Evolutionary conservation across 2,888 invertebrate genomes (phyloP).

Genomic region (Cheilosia impressa): DNA sequence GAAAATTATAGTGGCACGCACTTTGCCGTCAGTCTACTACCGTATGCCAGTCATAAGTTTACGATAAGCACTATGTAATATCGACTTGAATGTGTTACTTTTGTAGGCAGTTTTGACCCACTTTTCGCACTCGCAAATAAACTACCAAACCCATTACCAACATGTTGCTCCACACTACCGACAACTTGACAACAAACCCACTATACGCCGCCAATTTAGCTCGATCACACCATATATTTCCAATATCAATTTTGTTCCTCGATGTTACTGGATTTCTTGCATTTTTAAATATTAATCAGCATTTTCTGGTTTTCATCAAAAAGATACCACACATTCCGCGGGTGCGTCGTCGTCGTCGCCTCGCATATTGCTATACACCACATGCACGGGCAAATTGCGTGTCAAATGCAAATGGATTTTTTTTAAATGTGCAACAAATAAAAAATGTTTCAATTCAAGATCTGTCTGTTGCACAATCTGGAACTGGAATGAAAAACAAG

Average conservation of each 20-base stretch:
- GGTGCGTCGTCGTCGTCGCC: neutral
- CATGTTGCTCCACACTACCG: neutral
- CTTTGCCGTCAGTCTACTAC: neutral
- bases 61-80: conserved; percentile 8
- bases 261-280: conserved; percentile 24
- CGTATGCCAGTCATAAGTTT: conserved; percentile 5
- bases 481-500: conserved; percentile 11
- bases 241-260: conserved; percentile 55
- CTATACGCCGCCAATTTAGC: neutral
- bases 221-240: conserved; percentile 15
- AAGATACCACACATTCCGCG: conserved; percentile 30
- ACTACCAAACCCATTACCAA: conserved; percentile 24
- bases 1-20: neutral
- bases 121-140: conserved; percentile 9
- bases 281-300: conserved; percentile 59
- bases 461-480: conserved; percentile 31
- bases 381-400: conserved; percentile 12
- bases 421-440: neutral
- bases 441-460: conserved; percentile 20
- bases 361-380: too few species aligned
- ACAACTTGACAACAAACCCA: neutral
- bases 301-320: conserved; percentile 57
- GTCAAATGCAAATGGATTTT: conserved; percentile 34
- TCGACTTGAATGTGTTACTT: neutral
- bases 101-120: conserved; percentile 34